Percentiles rank a stretch among this genome's conserved stretches.
Evolutionary conservation across 2,113 vertebrate genomes (phyloP).

Genomic region (Pimephales promelas): DNA sequence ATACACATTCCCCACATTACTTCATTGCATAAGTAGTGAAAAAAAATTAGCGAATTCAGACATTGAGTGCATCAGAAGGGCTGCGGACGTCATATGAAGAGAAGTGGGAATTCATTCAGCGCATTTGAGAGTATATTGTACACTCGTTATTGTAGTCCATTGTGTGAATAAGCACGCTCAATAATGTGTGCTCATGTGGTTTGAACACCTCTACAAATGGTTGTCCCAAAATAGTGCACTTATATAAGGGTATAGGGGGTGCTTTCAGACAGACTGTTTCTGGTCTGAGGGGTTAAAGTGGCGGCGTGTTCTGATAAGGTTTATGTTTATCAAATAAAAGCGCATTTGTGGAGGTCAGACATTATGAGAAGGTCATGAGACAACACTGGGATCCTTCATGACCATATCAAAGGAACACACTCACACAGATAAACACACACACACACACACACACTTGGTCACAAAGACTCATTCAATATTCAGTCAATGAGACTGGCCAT

Average conservation of each 20-base stretch:
- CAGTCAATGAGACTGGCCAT: constrained; percentile 42
- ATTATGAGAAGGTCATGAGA: constrained; percentile 31
- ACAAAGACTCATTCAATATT: constrained; percentile 61
- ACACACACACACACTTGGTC: constrained; percentile 19
- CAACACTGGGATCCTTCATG: constrained; percentile 32
- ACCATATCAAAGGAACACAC: constrained; percentile 1
- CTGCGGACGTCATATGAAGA: no score
- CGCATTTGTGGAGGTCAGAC: constrained; percentile 8
- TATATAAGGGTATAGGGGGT: not conserved
- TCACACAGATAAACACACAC: constrained; percentile 33
- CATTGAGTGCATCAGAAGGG: no score
- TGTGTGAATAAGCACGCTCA: not conserved
- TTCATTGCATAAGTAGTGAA: no score
- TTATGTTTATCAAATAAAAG: constrained; percentile 32
- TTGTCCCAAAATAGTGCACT: not conserved
- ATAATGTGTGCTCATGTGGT: not conserved
- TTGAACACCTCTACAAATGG: not conserved
- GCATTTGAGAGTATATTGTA: not conserved
- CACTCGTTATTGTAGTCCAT: not conserved
- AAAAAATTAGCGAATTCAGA: no score
- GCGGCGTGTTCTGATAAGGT: not conserved
- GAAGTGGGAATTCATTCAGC: no score
- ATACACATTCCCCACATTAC: no score
- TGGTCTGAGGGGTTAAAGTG: not conserved
- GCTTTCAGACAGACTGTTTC: not conserved